Evolutionary conservation across 1,140 invertebrate genomes (phyloP), one percentile per base, ranked within the genome.

Genomic region (Sarcophaga peregrina): DNA sequence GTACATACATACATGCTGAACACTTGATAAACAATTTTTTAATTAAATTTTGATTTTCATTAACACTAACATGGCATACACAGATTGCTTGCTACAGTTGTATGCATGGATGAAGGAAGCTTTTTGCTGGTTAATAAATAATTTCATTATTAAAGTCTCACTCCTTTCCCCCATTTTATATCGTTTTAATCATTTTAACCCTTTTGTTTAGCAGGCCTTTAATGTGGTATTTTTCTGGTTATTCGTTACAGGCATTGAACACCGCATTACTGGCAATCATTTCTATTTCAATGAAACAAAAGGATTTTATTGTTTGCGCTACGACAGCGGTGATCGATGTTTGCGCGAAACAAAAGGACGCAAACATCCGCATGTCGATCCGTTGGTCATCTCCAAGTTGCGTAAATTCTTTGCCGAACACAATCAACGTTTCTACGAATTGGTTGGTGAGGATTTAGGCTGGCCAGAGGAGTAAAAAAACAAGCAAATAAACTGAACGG

Each of bases 211-310:
- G 25, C 25, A 37, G 4, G 25, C 25, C 4, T 37, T 37, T 37
- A 37, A 37, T 37, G 25, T 37, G 1, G 25, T 37, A 2, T 37
- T 37, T 37, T 37, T 37, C 20, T 68, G 62, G 7, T 37, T 37
- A n/a, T 62, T 3, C 25, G 0, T 46, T 58, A 17, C 68, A 90
- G 90, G 90, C 83, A 90, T 90, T 25, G 90, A 90, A 75, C 93
- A 93, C 48, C 92, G 93, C 48, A 95, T 97, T 83, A 95, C 94
- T 13, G 94, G 96, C 85, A 95, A 96, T 85, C 96, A 99, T 91
- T 99, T 99, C 91, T 98, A 98, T 90, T 98, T 98, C 91, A 99
- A 99, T 91, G 95, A 96, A 90, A 98, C 97, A 17, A 98, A 99
- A 91, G 97, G 98, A 5, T 99, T 99, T 91, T 98, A 98, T 87